Conservation (phyloP, 1,140 invertebrate species). For the Drosophila ananassae region DNA sequence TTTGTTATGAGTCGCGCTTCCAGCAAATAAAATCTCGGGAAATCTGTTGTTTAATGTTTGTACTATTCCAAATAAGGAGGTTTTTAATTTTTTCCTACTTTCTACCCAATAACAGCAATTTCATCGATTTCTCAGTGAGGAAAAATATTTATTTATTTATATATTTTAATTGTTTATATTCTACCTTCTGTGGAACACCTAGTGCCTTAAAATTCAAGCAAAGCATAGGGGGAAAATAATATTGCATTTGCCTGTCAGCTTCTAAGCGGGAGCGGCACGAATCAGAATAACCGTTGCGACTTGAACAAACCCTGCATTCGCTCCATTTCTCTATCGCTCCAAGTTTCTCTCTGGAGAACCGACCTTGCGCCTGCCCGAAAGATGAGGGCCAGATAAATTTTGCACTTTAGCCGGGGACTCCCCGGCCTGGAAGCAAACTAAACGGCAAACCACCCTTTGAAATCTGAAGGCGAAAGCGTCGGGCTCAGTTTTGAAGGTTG, state of each 20-base stretch:
- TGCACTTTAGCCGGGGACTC: constrained; percentile 34
- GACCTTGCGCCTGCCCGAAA: constrained; percentile 42
- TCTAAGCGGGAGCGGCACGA: no score
- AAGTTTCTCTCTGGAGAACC: constrained; percentile 10
- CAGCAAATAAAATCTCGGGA: not conserved
- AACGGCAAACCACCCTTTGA: constrained; percentile 28
- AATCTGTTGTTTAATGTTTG: not conserved
- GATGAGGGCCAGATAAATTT: constrained; percentile 73
- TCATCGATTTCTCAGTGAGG: not conserved
- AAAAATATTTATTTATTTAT: no score
- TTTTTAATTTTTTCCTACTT: not conserved
- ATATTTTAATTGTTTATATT: no score
- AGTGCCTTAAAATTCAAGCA: no score
- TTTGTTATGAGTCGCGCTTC: not conserved
- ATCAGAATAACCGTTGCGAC: no score
- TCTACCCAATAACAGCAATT: not conserved
- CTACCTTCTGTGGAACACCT: no score
- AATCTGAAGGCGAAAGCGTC: constrained; percentile 31
- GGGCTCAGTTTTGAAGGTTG: constrained; percentile 35
- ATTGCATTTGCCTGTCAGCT: no score
- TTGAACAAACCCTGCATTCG: not conserved
- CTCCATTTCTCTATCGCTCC: not conserved
- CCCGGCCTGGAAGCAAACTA: constrained; percentile 4
- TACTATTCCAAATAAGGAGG: not conserved
- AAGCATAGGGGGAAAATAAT: no score